Conservation (phyloP, 2,113 vertebrate genomes). For the chimpanzee (Pan troglodytes) region DNA sequence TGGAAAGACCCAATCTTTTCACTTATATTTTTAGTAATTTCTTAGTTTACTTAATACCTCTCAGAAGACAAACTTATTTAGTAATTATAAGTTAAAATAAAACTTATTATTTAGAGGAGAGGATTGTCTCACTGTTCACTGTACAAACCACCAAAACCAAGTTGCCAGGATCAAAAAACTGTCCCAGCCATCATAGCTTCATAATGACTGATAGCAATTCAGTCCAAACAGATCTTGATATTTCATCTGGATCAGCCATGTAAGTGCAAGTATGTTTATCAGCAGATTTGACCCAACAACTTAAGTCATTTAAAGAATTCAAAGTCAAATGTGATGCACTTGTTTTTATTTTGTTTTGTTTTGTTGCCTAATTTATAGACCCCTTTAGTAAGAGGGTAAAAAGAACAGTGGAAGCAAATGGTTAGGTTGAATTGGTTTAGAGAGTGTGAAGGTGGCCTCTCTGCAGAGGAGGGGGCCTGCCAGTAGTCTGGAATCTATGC, state of each 20-base stretch:
- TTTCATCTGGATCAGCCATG: background rate
- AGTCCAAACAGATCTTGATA: background rate
- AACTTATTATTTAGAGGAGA: background rate
- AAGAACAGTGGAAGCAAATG: background rate
- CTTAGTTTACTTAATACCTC: background rate
- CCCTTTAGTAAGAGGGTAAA: background rate
- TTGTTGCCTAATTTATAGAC: background rate
- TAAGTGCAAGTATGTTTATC: background rate
- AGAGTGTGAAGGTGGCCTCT: slow-evolving; percentile 22
- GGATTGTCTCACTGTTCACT: background rate
- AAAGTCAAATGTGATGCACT: background rate
- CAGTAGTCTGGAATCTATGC: slow-evolving; percentile 34
- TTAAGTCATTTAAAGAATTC: background rate
- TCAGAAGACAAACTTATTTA: background rate
- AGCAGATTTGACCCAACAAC: background rate
- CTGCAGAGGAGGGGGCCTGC: background rate
- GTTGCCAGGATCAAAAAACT: background rate
- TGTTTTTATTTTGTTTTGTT: background rate
- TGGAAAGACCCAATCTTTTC: background rate
- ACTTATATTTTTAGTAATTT: background rate
- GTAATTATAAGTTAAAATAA: background rate
- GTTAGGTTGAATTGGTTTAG: background rate
- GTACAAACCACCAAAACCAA: background rate
- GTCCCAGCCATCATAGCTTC: background rate
- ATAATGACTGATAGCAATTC: background rate